Base-by-base conservation (phyloP, 2,113 vertebrate species). In the Boleophthalmus pectinirostris region DNA sequence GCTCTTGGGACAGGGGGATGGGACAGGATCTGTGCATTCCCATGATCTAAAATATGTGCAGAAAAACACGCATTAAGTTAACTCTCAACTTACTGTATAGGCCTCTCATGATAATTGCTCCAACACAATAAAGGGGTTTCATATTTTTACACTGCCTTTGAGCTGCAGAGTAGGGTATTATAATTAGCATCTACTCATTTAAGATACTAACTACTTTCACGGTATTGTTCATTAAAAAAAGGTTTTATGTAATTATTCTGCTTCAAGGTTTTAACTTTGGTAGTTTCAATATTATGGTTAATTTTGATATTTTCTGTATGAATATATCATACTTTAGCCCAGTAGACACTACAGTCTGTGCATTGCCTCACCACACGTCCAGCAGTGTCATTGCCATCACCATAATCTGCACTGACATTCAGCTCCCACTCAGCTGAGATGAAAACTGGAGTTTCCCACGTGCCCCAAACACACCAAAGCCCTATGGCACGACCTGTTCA, bases 281-380 rank as follows among this genome's bases (percentile, higher is more conserved):
- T 29, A 29, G 29, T 29, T 29, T 29, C 29, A 29, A 2, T 29
- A 29, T 29, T 29, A 29, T 29, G 29, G 29, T 29, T 29, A 2
- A 29, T 43, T 8, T 10, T 43, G 8, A 11, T 43, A 43, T 43
- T 43, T 43, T 43, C 38, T 43, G 38, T 43, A 43, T 8, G 7
- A 10, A 43, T 43, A 43, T 8, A 43, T 43, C 38, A 29, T 69
- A 77, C 89, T 60, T n/a, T 29, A 29, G 29, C 29, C 29, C 29
- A 29, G 87, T 88, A 90, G 92, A 91, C 82, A 86, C 74, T 51
- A 64, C 70, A 72, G 16, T 16, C 20, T 20, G 74, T 66, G 79
- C 76, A 89, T 89, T 90, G 88, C 88, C 81, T 85, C 89, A 90
- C 82, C 73, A 65, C 78, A 74, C 57, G 15, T 25, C 25, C 23